Conservation (phyloP, 2,888 invertebrate species). For the Leucoptera coffeella region DNA sequence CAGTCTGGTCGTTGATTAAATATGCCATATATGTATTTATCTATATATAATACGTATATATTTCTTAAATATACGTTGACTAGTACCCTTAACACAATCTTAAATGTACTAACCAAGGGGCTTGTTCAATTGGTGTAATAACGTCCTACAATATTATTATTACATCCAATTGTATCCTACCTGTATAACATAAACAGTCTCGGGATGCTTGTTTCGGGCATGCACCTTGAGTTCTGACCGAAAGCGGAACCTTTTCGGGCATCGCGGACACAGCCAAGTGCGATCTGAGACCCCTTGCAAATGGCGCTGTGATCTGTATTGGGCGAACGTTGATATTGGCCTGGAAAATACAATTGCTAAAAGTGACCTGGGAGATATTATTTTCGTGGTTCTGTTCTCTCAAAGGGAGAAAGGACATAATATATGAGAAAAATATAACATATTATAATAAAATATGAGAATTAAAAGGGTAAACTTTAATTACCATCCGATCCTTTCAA, state of each 20-base stretch:
- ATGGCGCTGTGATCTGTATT: constrained; percentile 21
- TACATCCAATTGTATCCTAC: constrained; percentile 9
- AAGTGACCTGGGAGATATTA: neutral
- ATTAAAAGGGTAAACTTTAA: neutral
- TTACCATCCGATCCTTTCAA: too few relatives aligned
- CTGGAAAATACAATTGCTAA: constrained; percentile 9
- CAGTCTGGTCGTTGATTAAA: too few relatives aligned
- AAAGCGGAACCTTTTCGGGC: constrained; percentile 25
- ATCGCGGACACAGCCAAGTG: constrained; percentile 26
- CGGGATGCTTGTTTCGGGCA: constrained; percentile 20
- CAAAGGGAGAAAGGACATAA: too few relatives aligned
- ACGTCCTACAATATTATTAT: too few relatives aligned
- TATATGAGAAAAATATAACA: too few relatives aligned
- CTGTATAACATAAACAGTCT: constrained; percentile 22
- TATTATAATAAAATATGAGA: neutral
- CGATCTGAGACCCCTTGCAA: too few relatives aligned
- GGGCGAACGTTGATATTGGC: constrained; percentile 27
- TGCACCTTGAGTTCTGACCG: constrained; percentile 27
- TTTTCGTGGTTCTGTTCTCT: neutral
- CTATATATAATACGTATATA: too few relatives aligned
- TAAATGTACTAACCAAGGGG: too few relatives aligned
- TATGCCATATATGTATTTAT: too few relatives aligned
- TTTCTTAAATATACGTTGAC: too few relatives aligned
- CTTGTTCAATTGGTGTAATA: too few relatives aligned
- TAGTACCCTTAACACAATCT: too few relatives aligned